These are phyloP conservation scores for Dasyurus viverrinus DNA, from an alignment of 2,113 vertebrate species.

Conservation along the genomic window DNA sequence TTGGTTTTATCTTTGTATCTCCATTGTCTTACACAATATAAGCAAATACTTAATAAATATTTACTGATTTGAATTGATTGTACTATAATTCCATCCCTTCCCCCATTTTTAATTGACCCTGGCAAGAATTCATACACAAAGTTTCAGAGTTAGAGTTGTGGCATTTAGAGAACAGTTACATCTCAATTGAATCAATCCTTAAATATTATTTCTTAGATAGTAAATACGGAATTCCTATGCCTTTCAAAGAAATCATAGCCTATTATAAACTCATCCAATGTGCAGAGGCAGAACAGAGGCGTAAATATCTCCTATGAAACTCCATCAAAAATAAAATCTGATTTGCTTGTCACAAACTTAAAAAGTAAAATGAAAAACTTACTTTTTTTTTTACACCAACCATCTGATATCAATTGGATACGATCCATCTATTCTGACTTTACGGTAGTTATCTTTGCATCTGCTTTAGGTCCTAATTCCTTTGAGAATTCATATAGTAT, in stretches of 20 bases:
- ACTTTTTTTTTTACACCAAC: constrained; percentile 72
- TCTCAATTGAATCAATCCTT: constrained; percentile 62
- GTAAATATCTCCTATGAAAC: constrained; percentile 62
- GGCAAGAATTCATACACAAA: not conserved
- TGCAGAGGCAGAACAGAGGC: constrained; percentile 66
- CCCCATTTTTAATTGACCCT: not conserved
- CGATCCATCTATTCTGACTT: constrained; percentile 68
- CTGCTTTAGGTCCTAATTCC: constrained; percentile 74
- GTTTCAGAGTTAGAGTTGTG: constrained; percentile 57
- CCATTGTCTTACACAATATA: not conserved
- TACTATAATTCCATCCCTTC: not conserved
- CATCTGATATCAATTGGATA: constrained; percentile 78
- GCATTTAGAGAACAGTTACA: constrained; percentile 33
- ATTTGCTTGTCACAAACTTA: constrained; percentile 75
- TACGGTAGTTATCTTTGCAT: constrained; percentile 66
- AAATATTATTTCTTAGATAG: constrained; percentile 48
- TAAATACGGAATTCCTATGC: constrained; percentile 43
- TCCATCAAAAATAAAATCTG: constrained; percentile 74
- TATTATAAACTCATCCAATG: constrained; percentile 68
- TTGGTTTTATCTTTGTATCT: not conserved
- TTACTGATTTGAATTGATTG: not conserved
- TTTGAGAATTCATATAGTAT: constrained; percentile 76
- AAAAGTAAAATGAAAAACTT: constrained; percentile 74
- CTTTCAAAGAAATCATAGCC: constrained; percentile 70
- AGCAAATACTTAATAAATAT: not conserved